Percentiles rank a stretch among this genome's conserved stretches.
phyloP scores from a whole-genome alignment of 2,888 invertebrate species.

The Drosophila formosana region DNA sequence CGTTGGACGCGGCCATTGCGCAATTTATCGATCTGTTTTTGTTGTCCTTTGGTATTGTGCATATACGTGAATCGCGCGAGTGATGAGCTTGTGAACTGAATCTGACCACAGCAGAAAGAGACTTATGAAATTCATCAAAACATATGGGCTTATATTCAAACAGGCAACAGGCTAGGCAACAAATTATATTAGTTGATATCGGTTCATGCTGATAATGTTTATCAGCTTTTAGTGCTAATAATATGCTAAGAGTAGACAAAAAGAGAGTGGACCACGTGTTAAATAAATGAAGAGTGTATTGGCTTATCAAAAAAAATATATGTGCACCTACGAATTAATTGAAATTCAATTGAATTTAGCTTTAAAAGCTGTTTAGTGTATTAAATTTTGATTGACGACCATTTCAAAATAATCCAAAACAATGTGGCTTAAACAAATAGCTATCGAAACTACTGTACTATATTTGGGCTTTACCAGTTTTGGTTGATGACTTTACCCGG shows the following conservation, averaged over 20 bases:
- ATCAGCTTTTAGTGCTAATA: slow-evolving; percentile 53
- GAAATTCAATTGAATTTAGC: not conserved
- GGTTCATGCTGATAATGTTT: slow-evolving; percentile 46
- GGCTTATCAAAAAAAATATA: not conserved
- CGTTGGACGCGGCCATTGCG: slow-evolving; percentile 62
- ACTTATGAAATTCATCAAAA: slow-evolving; percentile 43
- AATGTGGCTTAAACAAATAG: not conserved
- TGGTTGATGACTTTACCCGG: not conserved
- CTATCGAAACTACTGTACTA: too few species aligned
- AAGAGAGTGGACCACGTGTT: not conserved
- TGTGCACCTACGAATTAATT: not conserved
- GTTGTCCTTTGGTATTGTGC: not conserved
- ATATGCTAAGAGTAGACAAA: slow-evolving; percentile 38
- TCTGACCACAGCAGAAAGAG: slow-evolving; percentile 16
- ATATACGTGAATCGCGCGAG: not conserved
- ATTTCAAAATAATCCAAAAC: not conserved
- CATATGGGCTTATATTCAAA: slow-evolving; percentile 48
- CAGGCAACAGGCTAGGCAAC: slow-evolving; percentile 4
- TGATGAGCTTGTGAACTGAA: slow-evolving; percentile 24
- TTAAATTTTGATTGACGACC: not conserved
- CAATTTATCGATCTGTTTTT: not conserved
- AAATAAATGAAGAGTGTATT: slow-evolving; percentile 19
- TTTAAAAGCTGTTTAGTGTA: slow-evolving; percentile 1
- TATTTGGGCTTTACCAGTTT: not conserved
- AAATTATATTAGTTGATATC: slow-evolving; percentile 41